Evolutionary conservation across 35 echinoderm and acorn worm species (phyloP), one percentile per base, ranked within the genome.

Genomic region (Amphiura filiformis): DNA sequence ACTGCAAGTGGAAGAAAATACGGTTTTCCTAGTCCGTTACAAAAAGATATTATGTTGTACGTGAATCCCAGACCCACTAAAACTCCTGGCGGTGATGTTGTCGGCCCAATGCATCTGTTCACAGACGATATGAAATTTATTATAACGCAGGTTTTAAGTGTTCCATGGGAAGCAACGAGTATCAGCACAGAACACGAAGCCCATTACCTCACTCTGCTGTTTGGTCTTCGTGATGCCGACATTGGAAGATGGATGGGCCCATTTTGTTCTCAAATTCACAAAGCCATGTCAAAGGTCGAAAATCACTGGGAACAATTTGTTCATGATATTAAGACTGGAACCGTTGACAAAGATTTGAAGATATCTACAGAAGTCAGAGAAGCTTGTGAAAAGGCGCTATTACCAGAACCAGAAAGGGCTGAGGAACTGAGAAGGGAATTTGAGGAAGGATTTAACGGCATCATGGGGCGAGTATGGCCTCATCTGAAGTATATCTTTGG

Each of bases 391-490:
- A 65, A 34, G 4, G 33, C 26, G 1, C 56, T 91, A 31, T 64
- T 35, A 35, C 70, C 61, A 22, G 86, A 81, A 23, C 92, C 86
- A 31, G 81, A 91, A 34, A 88, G 95, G 30, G 92, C 89, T 14
- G 26, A 36, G 28, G 75, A 94, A 40, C 79, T 97, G 7, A 57
- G 78, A 75, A 17, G 4, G 32, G 89, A 94, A 85, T 97, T 93
- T 80, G 38, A 85, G 32, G 89, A 86, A 31, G 95, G 95, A 5
- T 97, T 94, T 78, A 56, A 88, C 18, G 92, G 92, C 9, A 94
- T 97, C 23, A 64, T 85, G 22, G 64, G 31, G 18, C 70, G 95
- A 42, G 80, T 97, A 0, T 97, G 95, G 95, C 95, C 95, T 11
- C 39, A 82, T 35, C 39, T 97, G 18, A 57, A 56, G 0, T 88